Evolutionary conservation across 23 tunicate species (phyloP), one percentile per base, ranked within the genome.

Genomic region (Phallusia fumigata): DNA sequence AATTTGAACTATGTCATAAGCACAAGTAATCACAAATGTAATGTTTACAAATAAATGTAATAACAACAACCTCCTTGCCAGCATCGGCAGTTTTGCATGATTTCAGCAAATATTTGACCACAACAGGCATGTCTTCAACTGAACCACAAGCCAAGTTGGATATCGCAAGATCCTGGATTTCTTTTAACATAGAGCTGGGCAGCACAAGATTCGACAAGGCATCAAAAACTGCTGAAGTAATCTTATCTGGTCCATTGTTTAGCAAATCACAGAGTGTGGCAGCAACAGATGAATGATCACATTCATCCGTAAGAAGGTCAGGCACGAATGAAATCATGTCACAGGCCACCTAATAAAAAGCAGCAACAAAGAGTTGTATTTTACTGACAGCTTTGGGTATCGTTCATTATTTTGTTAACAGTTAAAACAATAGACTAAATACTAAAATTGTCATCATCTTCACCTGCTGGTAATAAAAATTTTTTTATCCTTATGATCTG

Each of bases 61-160:
- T 13, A 19, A 32, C 49, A 19, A 18, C 5, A 31, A 87, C 91
- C 88, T 80, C 64, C 50, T 82, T 89, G 53, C 84, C 84, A 16
- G 84, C 65, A 36, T 94, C 86, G 28, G 24, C 33, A 19, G 80
- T 19, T 44, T 72, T 76, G 80, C 89, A 69, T 18, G 90, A 81
- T 64, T 91, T 86, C 0, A 94, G 87, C 33, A 94, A 79, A 81
- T 79, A 94, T 75, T 94, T 94, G 19, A 87, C 76, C 5, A 87
- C 80, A 10, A 86, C 76, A 8, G 90, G 86, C 31, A 88, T 80
- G 36, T 94, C 91, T 53, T 82, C 78, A 74, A 86, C 33, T 36
- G 78, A 79, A 3, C 84, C 86, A 32, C 94, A 65, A 3, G 84
- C 24, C 47, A 93, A 65, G 73, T 53, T 65, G 12, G 90, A 65